These are phyloP conservation scores for Thereva nobilitata DNA, from an alignment of 2,888 invertebrate species.

Conservation along the genomic window DNA sequence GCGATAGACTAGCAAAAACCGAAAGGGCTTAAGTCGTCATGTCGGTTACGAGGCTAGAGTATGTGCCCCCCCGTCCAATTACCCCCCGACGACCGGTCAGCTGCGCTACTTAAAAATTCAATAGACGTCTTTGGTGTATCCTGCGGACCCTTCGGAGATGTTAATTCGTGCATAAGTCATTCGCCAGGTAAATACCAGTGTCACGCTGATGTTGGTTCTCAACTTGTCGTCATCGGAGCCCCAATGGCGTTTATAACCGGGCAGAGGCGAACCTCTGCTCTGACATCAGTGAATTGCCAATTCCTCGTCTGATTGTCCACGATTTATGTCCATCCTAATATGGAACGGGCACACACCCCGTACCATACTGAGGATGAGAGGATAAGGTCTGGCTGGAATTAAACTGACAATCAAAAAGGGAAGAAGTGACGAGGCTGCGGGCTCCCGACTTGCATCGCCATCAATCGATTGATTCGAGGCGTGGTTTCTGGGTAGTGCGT, in stretches of 20 bases:
- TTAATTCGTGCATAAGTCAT: conserved; percentile 33
- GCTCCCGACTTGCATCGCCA: conserved; percentile 17
- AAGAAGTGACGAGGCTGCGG: neutral
- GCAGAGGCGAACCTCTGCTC: neutral
- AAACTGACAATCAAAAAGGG: neutral
- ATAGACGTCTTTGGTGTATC: conserved; percentile 20
- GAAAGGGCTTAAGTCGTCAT: neutral
- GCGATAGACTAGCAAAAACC: too few relatives aligned
- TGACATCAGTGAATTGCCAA: conserved; percentile 12
- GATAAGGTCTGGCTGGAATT: neutral
- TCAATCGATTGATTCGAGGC: conserved; percentile 23
- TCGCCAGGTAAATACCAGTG: conserved; percentile 12
- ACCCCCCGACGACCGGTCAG: neutral
- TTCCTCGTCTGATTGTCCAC: conserved; percentile 23
- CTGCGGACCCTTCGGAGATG: conserved; percentile 22
- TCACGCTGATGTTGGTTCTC: neutral
- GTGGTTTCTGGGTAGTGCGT: conserved; percentile 3
- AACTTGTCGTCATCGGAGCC: neutral
- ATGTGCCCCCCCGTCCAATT: neutral
- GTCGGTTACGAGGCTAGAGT: neutral
- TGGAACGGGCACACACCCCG: conserved; percentile 27
- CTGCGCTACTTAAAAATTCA: conserved; percentile 22
- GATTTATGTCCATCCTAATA: conserved; percentile 32
- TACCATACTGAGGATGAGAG: neutral
- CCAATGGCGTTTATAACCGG: neutral